These are phyloP conservation scores for Tachysurus fulvidraco DNA, from an alignment of 2,113 vertebrate genomes.

Conservation along the genomic window DNA sequence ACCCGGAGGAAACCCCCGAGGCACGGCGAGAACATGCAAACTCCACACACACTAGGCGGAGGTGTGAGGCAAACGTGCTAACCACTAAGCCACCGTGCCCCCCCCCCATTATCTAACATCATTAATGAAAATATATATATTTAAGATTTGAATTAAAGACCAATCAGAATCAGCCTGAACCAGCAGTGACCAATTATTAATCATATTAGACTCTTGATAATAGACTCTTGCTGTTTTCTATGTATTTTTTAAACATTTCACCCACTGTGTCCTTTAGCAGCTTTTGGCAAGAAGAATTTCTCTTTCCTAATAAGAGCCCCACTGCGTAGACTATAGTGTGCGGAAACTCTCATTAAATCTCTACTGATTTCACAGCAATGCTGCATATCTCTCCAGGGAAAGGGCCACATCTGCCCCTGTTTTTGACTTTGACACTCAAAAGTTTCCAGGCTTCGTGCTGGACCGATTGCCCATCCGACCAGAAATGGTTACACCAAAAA, in stretches of 20 bases:
- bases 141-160: neutral
- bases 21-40: too few species aligned
- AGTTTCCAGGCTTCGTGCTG: neutral
- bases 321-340: neutral
- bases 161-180: neutral
- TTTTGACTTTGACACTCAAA: slow-evolving; percentile 21
- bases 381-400: neutral
- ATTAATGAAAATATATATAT: neutral
- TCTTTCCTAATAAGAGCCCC: neutral
- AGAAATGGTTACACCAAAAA: slow-evolving; percentile 50
- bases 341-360: slow-evolving; percentile 15
- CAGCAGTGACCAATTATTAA: neutral
- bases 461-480: slow-evolving; percentile 23
- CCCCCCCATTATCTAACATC: too few species aligned
- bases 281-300: neutral
- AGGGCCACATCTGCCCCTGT: neutral
- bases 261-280: neutral
- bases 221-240: neutral
- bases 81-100: too few species aligned
- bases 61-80: too few species aligned
- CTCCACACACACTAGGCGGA: too few species aligned
- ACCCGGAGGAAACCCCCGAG: too few species aligned
- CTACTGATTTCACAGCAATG: slow-evolving; percentile 13
- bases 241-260: neutral
- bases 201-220: neutral